Evolutionary conservation across 2,888 invertebrate species (phyloP), one percentile per base, ranked within the genome.

Genomic region (Polydrusus tereticollis): DNA sequence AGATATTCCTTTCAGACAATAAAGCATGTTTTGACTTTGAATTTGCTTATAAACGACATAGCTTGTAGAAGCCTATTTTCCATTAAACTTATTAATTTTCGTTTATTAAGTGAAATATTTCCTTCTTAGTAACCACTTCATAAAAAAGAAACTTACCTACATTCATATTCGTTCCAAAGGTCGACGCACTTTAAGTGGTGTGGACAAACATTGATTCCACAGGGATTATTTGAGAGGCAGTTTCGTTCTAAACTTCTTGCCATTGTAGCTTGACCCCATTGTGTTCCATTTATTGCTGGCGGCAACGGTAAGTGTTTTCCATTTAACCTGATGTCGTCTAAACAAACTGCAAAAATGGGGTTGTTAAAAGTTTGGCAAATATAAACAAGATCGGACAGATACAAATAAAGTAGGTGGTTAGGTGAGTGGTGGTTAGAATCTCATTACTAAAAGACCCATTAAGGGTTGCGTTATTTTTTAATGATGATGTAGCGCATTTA

Each of bases 81-180:
- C n/a, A n/a, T n/a, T n/a, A n/a, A n/a, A n/a, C n/a, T n/a, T n/a
- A n/a, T n/a, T n/a, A n/a, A n/a, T n/a, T n/a, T n/a, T n/a, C n/a
- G n/a, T n/a, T n/a, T n/a, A n/a, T n/a, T n/a, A n/a, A n/a, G n/a
- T n/a, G n/a, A n/a, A n/a, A n/a, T n/a, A n/a, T n/a, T n/a, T n/a
- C n/a, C n/a, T 26, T 3, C 26, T 26, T 3, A 26, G 26, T 26
- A 26, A 26, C 7, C 26, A 26, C 4, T 26, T 7, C 26, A 26
- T 26, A 26, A 38, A 63, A 36, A 59, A n/a, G 45, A n/a, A 1
- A 93, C 95, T 93, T 87, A 98, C 95, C 97, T 96, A 95, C 98
- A 99, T 85, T 97, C 97, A 83, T 96, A 95, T 86, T 95, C 94
- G 86, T 98, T 98, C 98, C 98, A 99, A 14, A 98, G 90, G 86